phyloP scores from a whole-genome alignment of 2,113 vertebrate genomes.

The Atractosteus spatula region DNA sequence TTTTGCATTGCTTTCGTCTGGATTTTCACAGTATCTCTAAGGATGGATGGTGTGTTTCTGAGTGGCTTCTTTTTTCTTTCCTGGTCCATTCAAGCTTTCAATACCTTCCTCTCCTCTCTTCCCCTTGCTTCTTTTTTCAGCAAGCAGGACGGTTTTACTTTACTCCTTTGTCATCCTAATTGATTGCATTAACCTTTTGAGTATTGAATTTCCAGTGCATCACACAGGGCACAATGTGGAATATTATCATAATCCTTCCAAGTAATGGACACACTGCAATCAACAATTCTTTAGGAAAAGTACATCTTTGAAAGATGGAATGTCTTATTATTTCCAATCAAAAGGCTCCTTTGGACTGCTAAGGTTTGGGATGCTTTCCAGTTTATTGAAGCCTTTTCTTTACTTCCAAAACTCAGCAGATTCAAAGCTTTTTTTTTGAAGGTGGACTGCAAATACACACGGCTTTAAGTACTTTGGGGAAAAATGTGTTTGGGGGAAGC shows the following conservation, averaged over 20 bases:
- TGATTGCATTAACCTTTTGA: slow-evolving; percentile 99
- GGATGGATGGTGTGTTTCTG: slow-evolving; percentile 67
- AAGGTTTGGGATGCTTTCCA: slow-evolving; percentile 60
- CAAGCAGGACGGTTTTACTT: slow-evolving; percentile 96
- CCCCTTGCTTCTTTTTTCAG: slow-evolving; percentile 77
- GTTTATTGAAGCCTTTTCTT: background rate
- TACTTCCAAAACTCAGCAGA: background rate
- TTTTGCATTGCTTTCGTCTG: slow-evolving; percentile 30
- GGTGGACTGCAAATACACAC: too few species aligned
- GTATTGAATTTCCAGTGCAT: slow-evolving; percentile 99
- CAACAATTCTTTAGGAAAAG: slow-evolving; percentile 88
- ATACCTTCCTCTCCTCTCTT: slow-evolving; percentile 62
- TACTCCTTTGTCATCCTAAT: slow-evolving; percentile 99
- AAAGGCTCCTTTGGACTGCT: slow-evolving; percentile 50
- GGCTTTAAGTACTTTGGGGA: too few species aligned
- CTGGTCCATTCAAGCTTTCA: slow-evolving; percentile 72
- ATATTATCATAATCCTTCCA: slow-evolving; percentile 98
- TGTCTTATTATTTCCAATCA: slow-evolving; percentile 68
- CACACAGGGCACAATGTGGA: slow-evolving; percentile 93
- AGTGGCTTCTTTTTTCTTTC: slow-evolving; percentile 62
- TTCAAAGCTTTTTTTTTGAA: background rate
- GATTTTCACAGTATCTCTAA: slow-evolving; percentile 55
- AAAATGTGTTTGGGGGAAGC: too few species aligned
- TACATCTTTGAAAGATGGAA: slow-evolving; percentile 79
- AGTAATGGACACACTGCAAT: slow-evolving; percentile 98